Base-by-base conservation (phyloP, 2,888 invertebrate species). In the Acholoe squamosa region DNA sequence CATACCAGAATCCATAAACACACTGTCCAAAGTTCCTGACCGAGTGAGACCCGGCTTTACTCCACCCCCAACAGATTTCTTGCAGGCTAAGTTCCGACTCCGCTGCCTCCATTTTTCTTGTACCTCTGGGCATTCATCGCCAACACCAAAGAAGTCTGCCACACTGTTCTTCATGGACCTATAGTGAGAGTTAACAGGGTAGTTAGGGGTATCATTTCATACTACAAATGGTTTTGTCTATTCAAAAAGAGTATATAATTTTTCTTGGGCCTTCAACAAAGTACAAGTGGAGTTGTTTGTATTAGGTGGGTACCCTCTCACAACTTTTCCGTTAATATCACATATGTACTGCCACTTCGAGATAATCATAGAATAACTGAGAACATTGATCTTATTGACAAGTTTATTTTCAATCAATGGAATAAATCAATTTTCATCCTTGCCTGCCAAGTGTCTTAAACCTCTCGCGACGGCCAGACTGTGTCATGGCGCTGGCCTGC, bases 131-230 rank as follows among this genome's bases (percentile, higher is more conserved):
- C 98, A 98, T 93, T 97, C 97, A 94, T 97, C 97, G 94, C 97
- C 97, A 91, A 98, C 97, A 31, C 98, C 98, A 95, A 98, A 98
- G 96, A 98, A 98, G 93, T 97, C 97, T 91, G 98, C 97, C 91
- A 98, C 97, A 95, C 98, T 98, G 93, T 97, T 97, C 95, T 97
- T 97, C 94, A 98, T 97, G 96, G 97, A 98, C 95, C 97, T 97
- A 19, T 7, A 19, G 3, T 12, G 5, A 34, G 77, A 77, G 77
- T 77, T 28, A n/a, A n/a, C n/a, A n/a, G n/a, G n/a, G n/a, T n/a
- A n/a, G n/a, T n/a, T n/a, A n/a, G n/a, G n/a, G n/a, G n/a, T n/a
- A n/a, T n/a, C n/a, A n/a, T n/a, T n/a, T n/a, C n/a, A n/a, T n/a
- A n/a, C n/a, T n/a, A n/a, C n/a, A n/a, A n/a, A n/a, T n/a, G n/a